Evolutionary conservation across 1,140 invertebrate species (phyloP).

Genomic region (Drosophila ogumai): DNA sequence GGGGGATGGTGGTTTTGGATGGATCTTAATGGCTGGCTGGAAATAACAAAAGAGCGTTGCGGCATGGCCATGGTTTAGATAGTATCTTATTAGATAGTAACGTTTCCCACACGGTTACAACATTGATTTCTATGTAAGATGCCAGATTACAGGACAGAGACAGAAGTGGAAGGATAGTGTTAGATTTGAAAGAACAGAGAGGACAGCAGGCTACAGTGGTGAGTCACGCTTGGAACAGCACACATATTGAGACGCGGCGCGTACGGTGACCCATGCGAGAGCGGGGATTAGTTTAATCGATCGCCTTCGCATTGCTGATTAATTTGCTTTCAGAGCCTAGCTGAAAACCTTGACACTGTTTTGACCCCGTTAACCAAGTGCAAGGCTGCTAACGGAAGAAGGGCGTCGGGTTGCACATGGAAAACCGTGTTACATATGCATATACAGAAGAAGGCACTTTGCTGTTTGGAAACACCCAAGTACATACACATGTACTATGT

Average conservation of each 20-base stretch:
- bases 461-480: slow-evolving; percentile 35
- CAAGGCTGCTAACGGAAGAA: slow-evolving; percentile 20
- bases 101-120: slow-evolving; percentile 41
- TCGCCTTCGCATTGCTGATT: slow-evolving; percentile 43
- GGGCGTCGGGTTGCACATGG: neutral
- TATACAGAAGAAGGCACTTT: slow-evolving; percentile 4
- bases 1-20: slow-evolving; percentile 42
- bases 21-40: slow-evolving; percentile 52
- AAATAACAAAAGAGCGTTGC: slow-evolving; percentile 52
- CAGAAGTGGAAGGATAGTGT: slow-evolving; percentile 23
- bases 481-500: slow-evolving; percentile 8
- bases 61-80: slow-evolving; percentile 39
- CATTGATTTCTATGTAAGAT: slow-evolving; percentile 22
- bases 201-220: slow-evolving; percentile 18
- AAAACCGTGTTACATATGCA: slow-evolving; percentile 7
- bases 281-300: slow-evolving; percentile 38
- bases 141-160: slow-evolving; percentile 32
- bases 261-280: slow-evolving; percentile 4
- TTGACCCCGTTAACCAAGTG: slow-evolving; percentile 17
- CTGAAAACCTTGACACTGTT: slow-evolving; percentile 41
- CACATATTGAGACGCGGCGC: slow-evolving; percentile 6
- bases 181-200: slow-evolving; percentile 14
- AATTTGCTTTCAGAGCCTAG: slow-evolving; percentile 42
- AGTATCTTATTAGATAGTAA: slow-evolving; percentile 12
- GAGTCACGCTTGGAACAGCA: slow-evolving; percentile 20